These are phyloP conservation scores for Macrotis lagotis DNA, from an alignment of 2,113 vertebrate genomes.

Conservation along the genomic window DNA sequence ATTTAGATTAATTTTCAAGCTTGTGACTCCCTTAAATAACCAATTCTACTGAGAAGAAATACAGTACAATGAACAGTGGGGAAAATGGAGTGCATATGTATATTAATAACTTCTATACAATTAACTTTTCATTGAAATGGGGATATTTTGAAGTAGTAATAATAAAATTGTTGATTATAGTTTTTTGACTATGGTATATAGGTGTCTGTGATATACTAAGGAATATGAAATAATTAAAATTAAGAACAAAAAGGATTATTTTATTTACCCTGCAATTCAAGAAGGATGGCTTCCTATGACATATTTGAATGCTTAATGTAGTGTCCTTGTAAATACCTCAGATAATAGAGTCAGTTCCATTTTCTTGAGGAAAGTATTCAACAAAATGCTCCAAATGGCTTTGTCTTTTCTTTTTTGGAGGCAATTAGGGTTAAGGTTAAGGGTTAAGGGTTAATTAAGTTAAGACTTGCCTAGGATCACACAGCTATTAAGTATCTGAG, in stretches of 20 bases:
- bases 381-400: background rate
- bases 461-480: background rate
- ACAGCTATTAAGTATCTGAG: background rate
- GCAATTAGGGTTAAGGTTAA: too few species aligned
- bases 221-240: constrained; percentile 17
- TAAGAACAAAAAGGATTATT: background rate
- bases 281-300: background rate
- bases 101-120: constrained; percentile 29
- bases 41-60: constrained; percentile 17
- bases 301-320: background rate
- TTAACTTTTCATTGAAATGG: background rate
- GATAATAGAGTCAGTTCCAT: background rate
- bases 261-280: background rate
- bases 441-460: too few species aligned
- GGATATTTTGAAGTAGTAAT: constrained; percentile 17
- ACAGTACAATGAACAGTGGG: background rate
- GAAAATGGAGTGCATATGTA: background rate
- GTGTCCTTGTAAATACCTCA: background rate
- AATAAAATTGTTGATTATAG: background rate
- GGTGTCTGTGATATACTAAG: background rate
- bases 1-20: constrained; percentile 34
- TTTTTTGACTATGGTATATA: background rate
- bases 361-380: background rate
- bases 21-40: constrained; percentile 29
- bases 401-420: too few species aligned